Conservation (phyloP, 2,797 vertebrate genomes). For the Acanthornis magna region DNA sequence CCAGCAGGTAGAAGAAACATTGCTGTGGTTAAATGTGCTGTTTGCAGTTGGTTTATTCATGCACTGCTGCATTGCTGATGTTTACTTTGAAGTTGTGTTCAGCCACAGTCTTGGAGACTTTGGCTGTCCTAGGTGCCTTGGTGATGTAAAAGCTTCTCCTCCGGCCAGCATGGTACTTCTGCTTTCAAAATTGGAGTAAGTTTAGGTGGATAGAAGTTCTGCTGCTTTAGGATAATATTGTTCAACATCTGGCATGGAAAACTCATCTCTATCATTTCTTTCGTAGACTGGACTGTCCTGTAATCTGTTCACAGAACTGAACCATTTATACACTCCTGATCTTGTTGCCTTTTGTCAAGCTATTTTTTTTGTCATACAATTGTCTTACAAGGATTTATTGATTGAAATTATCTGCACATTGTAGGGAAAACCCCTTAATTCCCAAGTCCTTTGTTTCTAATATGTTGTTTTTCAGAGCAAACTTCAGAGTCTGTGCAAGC, state of each 20-base stretch:
- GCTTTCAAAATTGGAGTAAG: background rate
- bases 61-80: background rate
- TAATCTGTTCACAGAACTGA: background rate
- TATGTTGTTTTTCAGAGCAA: background rate
- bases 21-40: background rate
- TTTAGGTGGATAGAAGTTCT: background rate
- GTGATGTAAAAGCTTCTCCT: background rate
- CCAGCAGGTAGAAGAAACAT: constrained; percentile 80
- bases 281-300: background rate
- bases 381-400: background rate
- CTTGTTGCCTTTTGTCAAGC: background rate
- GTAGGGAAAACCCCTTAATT: background rate
- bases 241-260: background rate
- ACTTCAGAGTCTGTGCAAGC: background rate
- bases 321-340: background rate
- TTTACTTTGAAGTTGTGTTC: background rate
- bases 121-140: background rate
- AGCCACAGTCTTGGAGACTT: background rate
- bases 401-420: background rate
- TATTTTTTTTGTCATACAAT: background rate
- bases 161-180: background rate
- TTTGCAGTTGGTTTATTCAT: background rate
- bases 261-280: background rate
- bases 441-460: background rate
- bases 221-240: background rate